phyloP scores from a whole-genome alignment of 2,888 invertebrate species.

The Chloromyia formosa region DNA sequence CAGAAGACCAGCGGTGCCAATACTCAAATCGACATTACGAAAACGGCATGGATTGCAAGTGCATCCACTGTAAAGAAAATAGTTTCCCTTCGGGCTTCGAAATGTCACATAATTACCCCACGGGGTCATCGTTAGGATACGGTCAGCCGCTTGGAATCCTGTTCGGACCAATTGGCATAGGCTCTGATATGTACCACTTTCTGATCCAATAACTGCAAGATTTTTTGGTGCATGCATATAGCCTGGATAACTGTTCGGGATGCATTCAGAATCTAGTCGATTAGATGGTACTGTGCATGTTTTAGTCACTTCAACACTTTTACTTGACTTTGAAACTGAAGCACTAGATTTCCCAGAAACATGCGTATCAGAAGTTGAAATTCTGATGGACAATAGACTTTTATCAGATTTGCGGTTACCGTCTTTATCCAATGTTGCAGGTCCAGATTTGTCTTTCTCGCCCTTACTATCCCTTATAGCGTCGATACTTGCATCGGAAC shows the following conservation, averaged over 20 bases:
- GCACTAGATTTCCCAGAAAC: too few species aligned
- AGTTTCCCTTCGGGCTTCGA: constrained; percentile 52
- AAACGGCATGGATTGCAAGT: constrained; percentile 60
- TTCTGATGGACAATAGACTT: too few species aligned
- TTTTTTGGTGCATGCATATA: constrained; percentile 54
- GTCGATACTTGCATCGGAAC: background rate
- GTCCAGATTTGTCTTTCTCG: background rate
- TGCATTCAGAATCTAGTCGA: constrained; percentile 35
- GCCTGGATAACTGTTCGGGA: constrained; percentile 57
- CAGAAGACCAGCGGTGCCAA: constrained; percentile 60
- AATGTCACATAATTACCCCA: constrained; percentile 62
- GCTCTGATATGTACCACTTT: constrained; percentile 59
- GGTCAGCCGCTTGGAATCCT: constrained; percentile 58
- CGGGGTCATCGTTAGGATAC: constrained; percentile 59
- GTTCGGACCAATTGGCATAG: constrained; percentile 55
- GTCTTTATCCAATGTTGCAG: too few species aligned
- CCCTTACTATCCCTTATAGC: too few species aligned
- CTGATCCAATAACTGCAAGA: constrained; percentile 60
- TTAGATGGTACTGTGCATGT: too few species aligned
- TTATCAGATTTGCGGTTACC: too few species aligned
- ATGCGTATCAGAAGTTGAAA: too few species aligned
- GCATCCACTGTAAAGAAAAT: constrained; percentile 60
- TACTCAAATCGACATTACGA: constrained; percentile 58
- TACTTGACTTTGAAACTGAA: too few species aligned
- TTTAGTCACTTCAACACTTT: too few species aligned